Evolutionary conservation across 2,113 vertebrate genomes (phyloP).

Genomic region (Menidia beryllina): DNA sequence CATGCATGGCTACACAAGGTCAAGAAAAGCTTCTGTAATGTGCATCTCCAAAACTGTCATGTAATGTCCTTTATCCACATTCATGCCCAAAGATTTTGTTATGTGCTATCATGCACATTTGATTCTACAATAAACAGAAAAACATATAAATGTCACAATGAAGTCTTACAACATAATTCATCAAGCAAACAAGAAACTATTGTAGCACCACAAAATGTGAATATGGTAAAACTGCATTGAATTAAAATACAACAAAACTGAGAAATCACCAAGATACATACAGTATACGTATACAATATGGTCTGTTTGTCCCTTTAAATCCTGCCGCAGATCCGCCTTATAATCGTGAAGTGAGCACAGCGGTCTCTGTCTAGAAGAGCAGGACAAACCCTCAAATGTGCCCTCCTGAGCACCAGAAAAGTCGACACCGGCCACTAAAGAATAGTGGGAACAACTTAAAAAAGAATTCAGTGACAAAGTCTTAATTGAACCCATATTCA

Average conservation of each 20-base stretch:
- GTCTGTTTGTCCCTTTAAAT: conserved; percentile 71
- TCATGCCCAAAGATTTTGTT: conserved; percentile 39
- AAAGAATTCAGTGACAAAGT: conserved; percentile 56
- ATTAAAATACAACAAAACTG: conserved; percentile 49
- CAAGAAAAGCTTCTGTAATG: conserved; percentile 51
- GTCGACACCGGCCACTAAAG: conserved; percentile 68
- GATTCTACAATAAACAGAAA: conserved; percentile 6
- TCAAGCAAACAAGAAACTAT: background rate
- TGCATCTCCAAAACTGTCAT: conserved; percentile 31
- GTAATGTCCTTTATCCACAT: conserved; percentile 40
- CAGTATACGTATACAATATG: conserved; percentile 60
- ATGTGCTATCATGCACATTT: conserved; percentile 39
- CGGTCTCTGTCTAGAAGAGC: conserved; percentile 62
- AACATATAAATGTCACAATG: conserved; percentile 10
- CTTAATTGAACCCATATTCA: background rate
- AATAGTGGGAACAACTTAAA: conserved; percentile 55
- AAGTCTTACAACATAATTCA: conserved; percentile 9
- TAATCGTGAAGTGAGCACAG: conserved; percentile 73
- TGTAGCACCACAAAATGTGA: conserved; percentile 15
- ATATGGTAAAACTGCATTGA: conserved; percentile 40
- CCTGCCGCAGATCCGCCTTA: conserved; percentile 69
- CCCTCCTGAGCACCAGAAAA: conserved; percentile 68
- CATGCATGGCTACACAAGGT: conserved; percentile 47
- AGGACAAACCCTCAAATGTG: conserved; percentile 65
- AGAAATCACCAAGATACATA: conserved; percentile 47